Evolutionary conservation across 2,888 invertebrate genomes (phyloP), one percentile per base, ranked within the genome.

Genomic region (Bombylius major): DNA sequence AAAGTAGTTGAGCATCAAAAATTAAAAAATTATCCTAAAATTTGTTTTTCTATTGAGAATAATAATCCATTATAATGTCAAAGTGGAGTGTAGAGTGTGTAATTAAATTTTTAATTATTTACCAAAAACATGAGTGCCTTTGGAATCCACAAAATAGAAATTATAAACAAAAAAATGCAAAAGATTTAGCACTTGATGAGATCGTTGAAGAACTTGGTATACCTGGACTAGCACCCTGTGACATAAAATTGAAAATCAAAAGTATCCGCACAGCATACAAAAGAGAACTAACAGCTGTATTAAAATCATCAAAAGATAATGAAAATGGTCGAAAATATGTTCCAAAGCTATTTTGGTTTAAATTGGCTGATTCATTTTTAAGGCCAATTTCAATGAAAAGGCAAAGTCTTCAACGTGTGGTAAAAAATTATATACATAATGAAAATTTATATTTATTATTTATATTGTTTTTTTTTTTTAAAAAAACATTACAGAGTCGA

Each of bases 241-340:
- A 70, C 59, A 64, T 73, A 5, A 71, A 72, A 53, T 58, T 70
- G 4, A 73, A 73, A 65, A 70, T 73, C 8, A 73, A 73, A 57
- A 69, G 69, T 31, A 67, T 73, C n/a, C 65, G 72, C 53, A 72
- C 72, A 3, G 71, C 70, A 39, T 72, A 71, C 57, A 67, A 69
- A 34, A 69, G 70, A 56, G 69, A 72, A 61, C 55, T 70, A 42
- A 64, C 66, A n/a, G 62, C 66, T 14, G 56, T 71, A 39, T 62
- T 63, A 56, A 67, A 67, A 33, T 61, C 48, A 33, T 61, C 48
- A 64, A 63, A 54, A 23, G 23, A 23, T 23, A 33, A 13, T 12
- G 46, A 49, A 45, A 49, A 57, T 46, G 68, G 65, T 4, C 54
- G 60, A 23, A 14, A 36, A 51, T 69, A 70, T 39, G 66, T 63